Percentiles rank a stretch among this genome's conserved stretches.
Conservation (phyloP, 2,888 invertebrate genomes). For the Hirtodrosophila confusa region DNA sequence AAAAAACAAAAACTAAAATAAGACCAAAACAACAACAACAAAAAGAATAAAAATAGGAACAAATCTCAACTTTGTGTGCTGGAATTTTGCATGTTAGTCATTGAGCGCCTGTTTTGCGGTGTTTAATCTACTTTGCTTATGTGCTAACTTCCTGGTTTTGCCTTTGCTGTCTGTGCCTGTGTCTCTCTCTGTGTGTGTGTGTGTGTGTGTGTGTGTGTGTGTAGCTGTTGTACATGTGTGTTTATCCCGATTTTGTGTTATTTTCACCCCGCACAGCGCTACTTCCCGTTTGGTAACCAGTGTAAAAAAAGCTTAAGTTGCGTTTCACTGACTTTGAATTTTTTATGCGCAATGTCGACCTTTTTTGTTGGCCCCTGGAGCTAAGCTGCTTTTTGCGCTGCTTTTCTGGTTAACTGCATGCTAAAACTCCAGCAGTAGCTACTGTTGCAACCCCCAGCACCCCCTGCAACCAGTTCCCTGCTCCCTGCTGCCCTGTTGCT, state of each 20-base stretch:
- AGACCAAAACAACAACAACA: not conserved
- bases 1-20: constrained; percentile 18
- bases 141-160: constrained; percentile 57
- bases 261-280: constrained; percentile 14
- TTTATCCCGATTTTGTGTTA: constrained; percentile 75
- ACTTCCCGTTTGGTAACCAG: constrained; percentile 47
- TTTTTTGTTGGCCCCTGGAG: constrained; percentile 37
- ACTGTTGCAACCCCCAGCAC: constrained; percentile 11
- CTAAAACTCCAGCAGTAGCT: constrained; percentile 50
- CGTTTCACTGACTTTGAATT: constrained; percentile 80
- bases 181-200: constrained; percentile 3
- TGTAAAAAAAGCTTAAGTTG: constrained; percentile 79
- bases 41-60: constrained; percentile 5
- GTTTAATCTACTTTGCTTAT: constrained; percentile 80
- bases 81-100: constrained; percentile 72
- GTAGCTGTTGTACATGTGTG: constrained; percentile 71
- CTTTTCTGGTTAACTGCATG: constrained; percentile 78
- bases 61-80: constrained; percentile 47
- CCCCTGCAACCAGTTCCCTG: not conserved
- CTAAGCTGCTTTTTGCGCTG: constrained; percentile 77
- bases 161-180: constrained; percentile 17
- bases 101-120: constrained; percentile 80
- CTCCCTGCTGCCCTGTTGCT: not conserved
- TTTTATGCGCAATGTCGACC: constrained; percentile 74
- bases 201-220: constrained; percentile 19